Evolutionary conservation across 2,888 invertebrate species (phyloP), one percentile per base, ranked within the genome.

Genomic region (Pristionchus exspectatus): DNA sequence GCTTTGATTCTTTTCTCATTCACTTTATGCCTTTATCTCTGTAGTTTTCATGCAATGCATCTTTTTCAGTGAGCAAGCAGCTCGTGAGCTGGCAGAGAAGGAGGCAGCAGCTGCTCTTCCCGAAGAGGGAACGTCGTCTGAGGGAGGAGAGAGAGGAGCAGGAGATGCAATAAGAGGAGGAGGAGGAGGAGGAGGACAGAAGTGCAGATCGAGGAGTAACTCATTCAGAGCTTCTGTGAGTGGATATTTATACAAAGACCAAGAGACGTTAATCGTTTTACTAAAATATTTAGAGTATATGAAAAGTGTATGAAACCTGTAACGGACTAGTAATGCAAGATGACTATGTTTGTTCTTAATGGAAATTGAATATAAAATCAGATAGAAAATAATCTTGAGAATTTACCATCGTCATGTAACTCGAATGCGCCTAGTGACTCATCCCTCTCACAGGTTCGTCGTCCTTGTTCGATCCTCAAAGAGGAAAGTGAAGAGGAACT

Each of bases 391-490:
- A 27, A 27, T 30, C 24, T 27, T 9, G 12, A 27, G 66, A 27
- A 3, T n/a, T 5, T n/a, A 24, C 2, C 12, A 66, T 0, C 18
- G 12, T 10, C 27, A n/a, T n/a, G 66, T 5, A 66, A 66, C n/a
- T 66, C 12, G 27, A 66, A 66, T n/a, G 10, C 12, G 4, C 66
- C 66, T n/a, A 66, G 27, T 66, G 12, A 66, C 16, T 27, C 72
- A 30, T 69, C 44, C 90, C 18, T 81, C 91, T 33, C 38, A 9
- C 21, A 56, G 56, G 56, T 63, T 18, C 89, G 84, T 89, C 89
- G 93, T 33, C 98, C 98, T 95, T 98, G 98, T 96, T 97, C 97
- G 94, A 97, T 98, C 94, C 98, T 98, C 38, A 97, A 97, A 93
- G 98, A 98, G 95, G 98, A 98, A 93, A 98, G 98, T 94, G 97